These are phyloP conservation scores for Pomacea canaliculata DNA, from an alignment of 2,888 invertebrate genomes.

Conservation along the genomic window DNA sequence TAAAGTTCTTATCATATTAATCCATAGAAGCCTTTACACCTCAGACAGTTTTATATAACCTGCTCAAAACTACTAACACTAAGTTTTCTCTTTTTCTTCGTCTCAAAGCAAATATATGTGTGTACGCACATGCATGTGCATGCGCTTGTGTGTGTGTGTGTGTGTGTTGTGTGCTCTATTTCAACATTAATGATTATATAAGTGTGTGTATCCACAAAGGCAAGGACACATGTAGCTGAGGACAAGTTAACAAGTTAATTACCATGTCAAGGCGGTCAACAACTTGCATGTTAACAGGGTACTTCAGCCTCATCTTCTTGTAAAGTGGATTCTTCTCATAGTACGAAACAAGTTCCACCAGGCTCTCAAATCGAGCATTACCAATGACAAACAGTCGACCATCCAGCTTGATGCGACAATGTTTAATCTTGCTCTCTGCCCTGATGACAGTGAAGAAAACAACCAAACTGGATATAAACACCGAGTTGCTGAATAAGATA, in stretches of 20 bases:
- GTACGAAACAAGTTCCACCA: conserved; percentile 92
- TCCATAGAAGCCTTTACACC: background rate
- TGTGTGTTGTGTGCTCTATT: too few species aligned
- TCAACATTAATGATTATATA: background rate
- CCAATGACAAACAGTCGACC: conserved; percentile 92
- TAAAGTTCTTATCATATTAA: background rate
- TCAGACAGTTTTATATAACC: background rate
- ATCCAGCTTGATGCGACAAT: conserved; percentile 94
- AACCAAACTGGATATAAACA: background rate
- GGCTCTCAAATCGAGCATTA: conserved; percentile 91
- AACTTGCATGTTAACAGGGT: conserved; percentile 68
- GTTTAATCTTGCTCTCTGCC: conserved; percentile 93
- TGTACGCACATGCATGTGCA: too few species aligned
- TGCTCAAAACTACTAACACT: too few species aligned
- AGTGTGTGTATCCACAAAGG: background rate
- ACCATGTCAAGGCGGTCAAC: conserved; percentile 62
- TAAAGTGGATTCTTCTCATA: conserved; percentile 93
- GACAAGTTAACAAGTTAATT: background rate
- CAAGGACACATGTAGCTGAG: background rate
- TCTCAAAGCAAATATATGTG: background rate
- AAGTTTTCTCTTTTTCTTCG: background rate
- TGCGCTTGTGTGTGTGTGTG: too few species aligned
- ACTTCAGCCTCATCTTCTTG: conserved; percentile 87
- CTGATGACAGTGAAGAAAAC: conserved; percentile 71
- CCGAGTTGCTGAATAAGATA: background rate